phyloP scores from a whole-genome alignment of 2,113 vertebrate species.

The Synchiropus splendidus region DNA sequence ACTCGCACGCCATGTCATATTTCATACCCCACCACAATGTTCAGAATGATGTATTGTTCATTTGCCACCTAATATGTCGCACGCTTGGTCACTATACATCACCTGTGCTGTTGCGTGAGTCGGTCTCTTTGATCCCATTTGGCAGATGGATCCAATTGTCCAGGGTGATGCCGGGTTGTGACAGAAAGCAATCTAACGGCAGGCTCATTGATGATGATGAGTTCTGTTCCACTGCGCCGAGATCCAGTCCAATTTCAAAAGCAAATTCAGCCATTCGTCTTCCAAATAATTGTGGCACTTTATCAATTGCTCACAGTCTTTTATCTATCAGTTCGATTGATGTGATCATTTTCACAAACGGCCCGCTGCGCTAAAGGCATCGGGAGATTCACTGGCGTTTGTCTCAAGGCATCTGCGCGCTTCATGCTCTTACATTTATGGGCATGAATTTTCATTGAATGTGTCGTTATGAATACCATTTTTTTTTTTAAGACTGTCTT shows the following conservation, averaged over 20 bases:
- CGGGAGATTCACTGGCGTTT: slow-evolving; percentile 37
- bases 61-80: slow-evolving; percentile 43
- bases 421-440: no score
- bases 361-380: slow-evolving; percentile 43
- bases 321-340: slow-evolving; percentile 72
- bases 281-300: slow-evolving; percentile 70
- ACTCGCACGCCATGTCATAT: slow-evolving; percentile 13
- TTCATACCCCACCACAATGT: slow-evolving; percentile 14
- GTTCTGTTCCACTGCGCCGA: slow-evolving; percentile 60
- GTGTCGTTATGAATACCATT: no score
- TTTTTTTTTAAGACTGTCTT: no score
- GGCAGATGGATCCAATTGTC: slow-evolving; percentile 65
- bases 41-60: slow-evolving; percentile 43
- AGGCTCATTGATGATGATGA: slow-evolving; percentile 67
- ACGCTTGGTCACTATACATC: slow-evolving; percentile 53
- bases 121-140: slow-evolving; percentile 59
- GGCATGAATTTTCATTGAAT: no score
- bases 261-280: slow-evolving; percentile 71
- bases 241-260: slow-evolving; percentile 69
- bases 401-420: no score
- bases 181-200: slow-evolving; percentile 61
- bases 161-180: slow-evolving; percentile 49
- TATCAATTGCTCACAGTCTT: slow-evolving; percentile 65
- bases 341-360: slow-evolving; percentile 68
- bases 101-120: slow-evolving; percentile 46